Evolutionary conservation across 2,797 vertebrate genomes (phyloP).

Genomic region (Emys orbicularis): DNA sequence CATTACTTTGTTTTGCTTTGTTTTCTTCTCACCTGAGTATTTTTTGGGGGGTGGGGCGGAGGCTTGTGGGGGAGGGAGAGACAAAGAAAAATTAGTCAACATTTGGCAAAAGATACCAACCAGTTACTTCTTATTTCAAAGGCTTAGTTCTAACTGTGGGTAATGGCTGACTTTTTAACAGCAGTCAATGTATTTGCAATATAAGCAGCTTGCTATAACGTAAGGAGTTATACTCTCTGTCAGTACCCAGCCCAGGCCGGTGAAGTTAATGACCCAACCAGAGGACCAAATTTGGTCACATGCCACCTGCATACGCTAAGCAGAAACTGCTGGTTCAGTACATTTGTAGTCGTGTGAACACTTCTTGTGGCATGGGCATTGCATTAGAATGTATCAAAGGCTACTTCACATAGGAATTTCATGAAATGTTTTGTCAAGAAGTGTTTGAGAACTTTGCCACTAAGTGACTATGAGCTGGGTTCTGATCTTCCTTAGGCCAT

Average conservation of each 20-base stretch:
- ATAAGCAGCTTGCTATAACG: background rate
- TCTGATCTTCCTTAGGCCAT: background rate
- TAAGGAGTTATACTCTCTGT: no score
- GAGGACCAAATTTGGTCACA: no score
- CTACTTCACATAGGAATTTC: background rate
- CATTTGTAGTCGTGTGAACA: background rate
- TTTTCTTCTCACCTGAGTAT: background rate
- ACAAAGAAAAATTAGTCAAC: background rate
- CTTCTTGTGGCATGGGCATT: accelerated
- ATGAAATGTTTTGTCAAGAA: background rate
- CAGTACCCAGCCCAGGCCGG: no score
- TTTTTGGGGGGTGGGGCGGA: no score
- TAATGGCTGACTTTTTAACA: background rate
- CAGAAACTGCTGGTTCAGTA: background rate
- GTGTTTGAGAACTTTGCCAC: background rate
- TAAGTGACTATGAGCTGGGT: background rate
- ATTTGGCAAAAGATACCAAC: background rate
- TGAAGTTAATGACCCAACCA: no score
- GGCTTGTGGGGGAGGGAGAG: background rate
- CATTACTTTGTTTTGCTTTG: background rate
- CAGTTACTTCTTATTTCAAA: background rate
- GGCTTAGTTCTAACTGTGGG: background rate
- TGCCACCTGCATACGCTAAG: no score
- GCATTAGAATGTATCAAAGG: background rate
- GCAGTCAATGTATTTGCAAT: background rate